phyloP scores from a whole-genome alignment of 2,797 vertebrate genomes.

The Iguana delicatissima region DNA sequence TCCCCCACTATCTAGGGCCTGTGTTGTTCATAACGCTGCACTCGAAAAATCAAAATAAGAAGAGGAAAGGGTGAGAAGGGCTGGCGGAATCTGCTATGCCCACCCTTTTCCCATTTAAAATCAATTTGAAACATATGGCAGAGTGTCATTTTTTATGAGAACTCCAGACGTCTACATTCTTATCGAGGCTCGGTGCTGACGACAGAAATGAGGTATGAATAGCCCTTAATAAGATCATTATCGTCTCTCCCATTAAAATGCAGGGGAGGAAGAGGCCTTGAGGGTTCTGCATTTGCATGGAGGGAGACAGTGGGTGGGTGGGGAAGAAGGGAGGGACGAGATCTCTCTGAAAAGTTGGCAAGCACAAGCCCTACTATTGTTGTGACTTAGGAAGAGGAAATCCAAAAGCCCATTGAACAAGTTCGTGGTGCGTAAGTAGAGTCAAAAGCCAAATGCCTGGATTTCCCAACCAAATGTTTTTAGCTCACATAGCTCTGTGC shows the following conservation, averaged over 20 bases:
- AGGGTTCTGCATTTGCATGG: neutral
- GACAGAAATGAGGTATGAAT: constrained; percentile 30
- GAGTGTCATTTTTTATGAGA: constrained; percentile 20
- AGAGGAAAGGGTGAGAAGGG: neutral
- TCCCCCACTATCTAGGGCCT: neutral
- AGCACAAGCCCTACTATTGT: neutral
- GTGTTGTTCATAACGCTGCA: neutral
- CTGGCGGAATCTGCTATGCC: neutral
- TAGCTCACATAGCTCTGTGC: neutral
- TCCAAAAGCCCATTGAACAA: constrained; percentile 20
- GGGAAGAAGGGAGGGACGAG: neutral
- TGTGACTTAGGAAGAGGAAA: constrained; percentile 29
- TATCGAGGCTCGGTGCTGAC: constrained; percentile 36
- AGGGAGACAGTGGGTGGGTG: neutral
- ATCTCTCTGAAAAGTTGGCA: neutral
- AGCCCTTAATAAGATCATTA: constrained; percentile 26
- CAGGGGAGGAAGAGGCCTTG: neutral
- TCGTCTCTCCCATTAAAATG: constrained; percentile 6
- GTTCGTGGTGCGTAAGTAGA: neutral
- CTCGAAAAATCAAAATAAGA: neutral
- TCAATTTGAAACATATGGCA: constrained; percentile 36
- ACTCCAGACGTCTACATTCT: constrained; percentile 38
- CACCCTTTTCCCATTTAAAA: constrained; percentile 10
- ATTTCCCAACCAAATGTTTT: constrained; percentile 15
- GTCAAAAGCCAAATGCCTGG: neutral